A percentile compares a stretch with the other conserved stretches of the same genome.
These are phyloP conservation scores for Cataglyphis livida DNA, from an alignment of 2,888 invertebrate species.

Conservation along the genomic window DNA sequence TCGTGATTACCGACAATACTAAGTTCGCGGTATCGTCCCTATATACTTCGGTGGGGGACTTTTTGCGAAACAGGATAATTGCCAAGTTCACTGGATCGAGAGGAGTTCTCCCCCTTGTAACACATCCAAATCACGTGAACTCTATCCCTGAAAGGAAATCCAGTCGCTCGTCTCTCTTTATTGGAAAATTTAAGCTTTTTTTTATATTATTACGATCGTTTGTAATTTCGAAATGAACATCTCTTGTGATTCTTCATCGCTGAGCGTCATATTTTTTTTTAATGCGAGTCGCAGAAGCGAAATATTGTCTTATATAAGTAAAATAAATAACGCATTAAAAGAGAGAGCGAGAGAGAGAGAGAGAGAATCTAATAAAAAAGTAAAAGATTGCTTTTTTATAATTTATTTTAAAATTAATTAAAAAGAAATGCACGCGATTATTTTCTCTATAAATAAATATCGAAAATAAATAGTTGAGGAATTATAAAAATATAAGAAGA, in stretches of 20 bases:
- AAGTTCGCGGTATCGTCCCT: constrained; percentile 8
- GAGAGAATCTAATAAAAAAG: background rate
- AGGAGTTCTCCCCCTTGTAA: constrained; percentile 17
- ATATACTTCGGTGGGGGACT: background rate
- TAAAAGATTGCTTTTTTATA: background rate
- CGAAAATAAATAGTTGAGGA: background rate
- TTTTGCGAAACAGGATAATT: constrained; percentile 28
- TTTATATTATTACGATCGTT: constrained; percentile 27
- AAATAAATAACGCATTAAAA: background rate
- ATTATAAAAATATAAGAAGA: background rate
- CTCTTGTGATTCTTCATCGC: background rate
- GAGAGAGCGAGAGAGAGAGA: background rate
- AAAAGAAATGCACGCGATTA: background rate
- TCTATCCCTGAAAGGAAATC: background rate
- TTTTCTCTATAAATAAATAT: background rate
- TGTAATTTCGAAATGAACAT: constrained; percentile 9
- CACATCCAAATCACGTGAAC: background rate
- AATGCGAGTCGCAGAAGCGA: background rate
- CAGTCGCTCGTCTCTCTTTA: background rate
- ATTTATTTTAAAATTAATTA: background rate
- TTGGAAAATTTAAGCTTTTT: background rate
- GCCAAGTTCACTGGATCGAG: background rate
- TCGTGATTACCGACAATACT: constrained; percentile 26
- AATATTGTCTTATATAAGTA: background rate
- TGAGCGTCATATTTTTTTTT: background rate